Percentiles rank a stretch among this genome's conserved stretches.
These are phyloP conservation scores for Bagarius yarrelli DNA, from an alignment of 2,113 vertebrate species.

Conservation along the genomic window DNA sequence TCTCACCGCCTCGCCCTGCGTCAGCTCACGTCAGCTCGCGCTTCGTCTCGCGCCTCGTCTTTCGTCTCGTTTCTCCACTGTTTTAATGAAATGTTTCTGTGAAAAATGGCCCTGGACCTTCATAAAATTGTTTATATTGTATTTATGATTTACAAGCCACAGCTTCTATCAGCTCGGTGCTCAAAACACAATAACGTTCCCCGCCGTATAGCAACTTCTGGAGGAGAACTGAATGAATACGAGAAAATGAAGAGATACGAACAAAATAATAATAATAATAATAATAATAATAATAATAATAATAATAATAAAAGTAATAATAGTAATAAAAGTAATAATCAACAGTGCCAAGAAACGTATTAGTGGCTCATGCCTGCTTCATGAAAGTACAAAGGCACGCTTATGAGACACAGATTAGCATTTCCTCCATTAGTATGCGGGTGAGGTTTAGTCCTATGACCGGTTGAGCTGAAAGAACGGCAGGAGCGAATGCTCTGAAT, in stretches of 20 bases:
- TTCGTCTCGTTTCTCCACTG: background rate
- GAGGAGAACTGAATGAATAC: background rate
- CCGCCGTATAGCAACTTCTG: background rate
- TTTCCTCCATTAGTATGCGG: constrained; percentile 25
- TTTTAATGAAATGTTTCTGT: constrained; percentile 17
- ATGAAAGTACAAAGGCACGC: constrained; percentile 12
- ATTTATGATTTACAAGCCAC: constrained; percentile 30
- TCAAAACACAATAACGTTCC: constrained; percentile 21
- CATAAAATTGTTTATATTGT: constrained; percentile 38
- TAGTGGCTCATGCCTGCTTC: background rate
- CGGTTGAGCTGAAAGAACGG: background rate
- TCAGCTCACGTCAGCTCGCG: background rate
- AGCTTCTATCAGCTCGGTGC: constrained; percentile 32
- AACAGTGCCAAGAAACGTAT: too few relatives aligned
- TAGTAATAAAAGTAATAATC: background rate
- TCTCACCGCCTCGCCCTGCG: background rate
- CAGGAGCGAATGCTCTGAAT: constrained; percentile 1
- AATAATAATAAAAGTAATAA: background rate
- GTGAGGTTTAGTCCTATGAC: background rate
- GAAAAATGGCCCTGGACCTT: background rate
- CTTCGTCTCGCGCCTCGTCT: background rate
- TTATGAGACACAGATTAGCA: constrained; percentile 34
- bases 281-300: background rate
- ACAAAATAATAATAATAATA: background rate
- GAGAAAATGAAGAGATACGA: background rate